Conservation (phyloP, 2,113 vertebrate genomes). For the Strix aluco region DNA sequence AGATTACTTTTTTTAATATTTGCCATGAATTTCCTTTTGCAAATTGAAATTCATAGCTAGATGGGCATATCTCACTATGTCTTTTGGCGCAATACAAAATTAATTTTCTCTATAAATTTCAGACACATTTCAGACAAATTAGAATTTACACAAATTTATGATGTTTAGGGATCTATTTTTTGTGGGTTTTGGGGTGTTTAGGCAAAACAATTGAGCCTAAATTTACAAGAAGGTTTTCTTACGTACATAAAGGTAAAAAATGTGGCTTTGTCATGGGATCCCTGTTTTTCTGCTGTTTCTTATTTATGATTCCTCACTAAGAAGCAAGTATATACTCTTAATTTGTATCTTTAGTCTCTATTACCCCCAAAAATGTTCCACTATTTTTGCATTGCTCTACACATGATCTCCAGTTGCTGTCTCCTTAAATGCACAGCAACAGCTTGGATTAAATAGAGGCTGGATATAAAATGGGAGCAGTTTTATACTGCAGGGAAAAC, state of each 20-base stretch:
- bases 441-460: neutral
- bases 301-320: neutral
- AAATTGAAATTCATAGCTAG: neutral
- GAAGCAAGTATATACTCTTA: neutral
- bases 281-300: neutral
- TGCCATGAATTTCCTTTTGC: neutral
- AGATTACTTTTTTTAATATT: neutral
- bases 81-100: neutral
- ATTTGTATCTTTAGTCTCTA: neutral
- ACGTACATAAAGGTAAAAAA: neutral
- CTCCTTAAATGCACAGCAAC: neutral
- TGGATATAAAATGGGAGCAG: neutral
- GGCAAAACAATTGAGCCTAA: constrained; percentile 37
- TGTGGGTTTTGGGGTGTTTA: neutral
- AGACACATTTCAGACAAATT: neutral
- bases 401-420: neutral
- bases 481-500: neutral
- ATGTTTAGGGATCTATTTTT: neutral
- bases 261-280: neutral
- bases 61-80: neutral
- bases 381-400: neutral
- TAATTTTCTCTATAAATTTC: neutral
- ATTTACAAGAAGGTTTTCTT: neutral
- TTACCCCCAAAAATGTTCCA: accelerated
- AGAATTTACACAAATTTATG: neutral